Evolutionary conservation across 2,888 invertebrate species (phyloP), one percentile per base, ranked within the genome.

Genomic region (Ormia ochracea): DNA sequence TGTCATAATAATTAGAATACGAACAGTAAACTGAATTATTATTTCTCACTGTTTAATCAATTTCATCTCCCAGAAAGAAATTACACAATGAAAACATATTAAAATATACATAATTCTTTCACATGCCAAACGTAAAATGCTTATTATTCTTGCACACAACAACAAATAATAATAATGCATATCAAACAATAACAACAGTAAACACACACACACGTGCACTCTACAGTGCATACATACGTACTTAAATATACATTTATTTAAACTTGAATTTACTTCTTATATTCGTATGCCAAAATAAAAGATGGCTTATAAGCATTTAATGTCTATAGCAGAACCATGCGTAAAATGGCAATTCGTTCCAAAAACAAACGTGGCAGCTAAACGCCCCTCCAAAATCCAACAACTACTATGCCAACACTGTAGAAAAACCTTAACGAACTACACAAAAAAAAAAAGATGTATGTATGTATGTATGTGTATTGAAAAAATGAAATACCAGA

Each of bases 291-390:
- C 31, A 43, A 33, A 21, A 38, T 59, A 68, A 41, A 74, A 76
- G 56, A 73, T 54, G 75, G 75, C 56, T 78, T 73, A 73, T 69
- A 68, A 68, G 76, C 73, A 72, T 80, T 80, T 80, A 80, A 76
- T 76, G 72, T 80, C 56, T 80, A 38, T 76, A 72, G 66, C 66
- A 50, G 74, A 77, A 73, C 68, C 76, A 76, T 77, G 78, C 81
- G 81, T 78, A 76, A 78, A 79, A 83, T 82, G 82, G 75, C 82
- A 82, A 83, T 83, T 83, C 83, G 82, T 82, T 83, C 77, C 83
- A 78, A 81, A 82, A 75, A 66, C 73, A 81, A 78, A 78, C 77
- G 81, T 76, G 76, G 78, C 79, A 79, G 58, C 79, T 78, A 77
- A 81, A 78, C 78, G 78, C 70, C 78, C 78, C 72, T 73, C 50